Percentiles rank a stretch among this genome's conserved stretches.
phyloP scores from a whole-genome alignment of 2,888 invertebrate species.

The Deroplatys truncata region DNA sequence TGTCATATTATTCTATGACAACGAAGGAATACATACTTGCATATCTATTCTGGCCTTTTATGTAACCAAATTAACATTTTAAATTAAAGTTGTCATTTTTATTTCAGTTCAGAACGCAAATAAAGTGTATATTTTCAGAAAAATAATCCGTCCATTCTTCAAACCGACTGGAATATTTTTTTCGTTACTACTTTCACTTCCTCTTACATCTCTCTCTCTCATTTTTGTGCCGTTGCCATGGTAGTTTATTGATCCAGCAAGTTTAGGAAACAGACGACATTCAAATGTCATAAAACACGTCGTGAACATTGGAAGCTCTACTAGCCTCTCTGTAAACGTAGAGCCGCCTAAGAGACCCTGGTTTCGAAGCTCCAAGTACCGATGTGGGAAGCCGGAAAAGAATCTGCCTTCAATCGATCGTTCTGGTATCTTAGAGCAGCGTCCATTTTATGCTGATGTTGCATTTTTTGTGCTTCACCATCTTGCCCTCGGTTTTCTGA shows the following conservation, averaged over 20 bases:
- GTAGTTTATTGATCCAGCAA: constrained; percentile 21
- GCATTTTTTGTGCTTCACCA: neutral
- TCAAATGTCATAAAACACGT: constrained; percentile 26
- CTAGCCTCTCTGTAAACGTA: neutral
- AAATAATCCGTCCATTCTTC: neutral
- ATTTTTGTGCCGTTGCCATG: constrained; percentile 26
- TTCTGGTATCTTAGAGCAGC: neutral
- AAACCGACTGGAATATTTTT: neutral
- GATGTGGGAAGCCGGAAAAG: neutral
- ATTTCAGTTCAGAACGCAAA: neutral
- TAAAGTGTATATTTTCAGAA: neutral
- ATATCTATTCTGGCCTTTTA: too few relatives aligned
- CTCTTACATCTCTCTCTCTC: neutral
- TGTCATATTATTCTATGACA: too few relatives aligned
- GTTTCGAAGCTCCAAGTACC: neutral
- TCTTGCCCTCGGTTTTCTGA: too few relatives aligned
- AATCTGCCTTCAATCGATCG: neutral
- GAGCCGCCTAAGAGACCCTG: neutral
- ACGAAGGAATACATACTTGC: too few relatives aligned
- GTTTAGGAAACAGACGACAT: constrained; percentile 25
- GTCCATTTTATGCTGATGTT: neutral
- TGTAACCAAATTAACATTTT: neutral
- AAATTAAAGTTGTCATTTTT: neutral
- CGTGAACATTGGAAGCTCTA: neutral
- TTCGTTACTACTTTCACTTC: neutral